Percentiles rank a stretch among this genome's conserved stretches.
phyloP scores from a whole-genome alignment of 2,113 vertebrate species.

The Jaculus jaculus region DNA sequence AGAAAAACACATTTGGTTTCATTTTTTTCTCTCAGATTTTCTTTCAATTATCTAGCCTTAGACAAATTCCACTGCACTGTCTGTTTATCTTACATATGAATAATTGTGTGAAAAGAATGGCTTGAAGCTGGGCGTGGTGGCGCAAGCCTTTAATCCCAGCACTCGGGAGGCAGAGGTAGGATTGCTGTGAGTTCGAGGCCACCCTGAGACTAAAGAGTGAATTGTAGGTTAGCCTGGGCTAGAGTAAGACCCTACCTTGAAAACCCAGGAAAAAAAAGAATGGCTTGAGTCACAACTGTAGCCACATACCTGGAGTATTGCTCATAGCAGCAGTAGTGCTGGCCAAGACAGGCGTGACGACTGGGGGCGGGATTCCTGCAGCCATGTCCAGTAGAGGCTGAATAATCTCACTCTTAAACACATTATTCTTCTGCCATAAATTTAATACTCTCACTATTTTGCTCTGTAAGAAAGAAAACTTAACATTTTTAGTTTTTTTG shows the following conservation, averaged over 20 bases:
- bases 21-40: conserved; percentile 14
- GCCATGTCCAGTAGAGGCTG: conserved; percentile 99
- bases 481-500: neutral
- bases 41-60: neutral
- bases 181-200: too few relatives aligned
- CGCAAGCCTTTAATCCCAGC: too few relatives aligned
- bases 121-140: too few relatives aligned
- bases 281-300: rapidly evolving
- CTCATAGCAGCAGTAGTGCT: conserved; percentile 92
- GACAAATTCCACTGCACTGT: neutral
- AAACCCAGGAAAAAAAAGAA: too few relatives aligned
- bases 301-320: conserved; percentile 92
- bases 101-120: too few relatives aligned
- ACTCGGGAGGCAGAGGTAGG: too few relatives aligned
- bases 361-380: conserved; percentile 95
- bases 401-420: conserved; percentile 99
- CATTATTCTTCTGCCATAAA: conserved; percentile 99
- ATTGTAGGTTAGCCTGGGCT: too few relatives aligned
- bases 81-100: neutral
- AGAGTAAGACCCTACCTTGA: too few relatives aligned
- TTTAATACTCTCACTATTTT: conserved; percentile 98
- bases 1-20: neutral
- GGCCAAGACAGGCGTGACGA: conserved; percentile 92
- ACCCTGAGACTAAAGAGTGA: too few relatives aligned
- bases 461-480: conserved; percentile 88